Conservation (phyloP, 2,797 vertebrate species). For the Acomys russatus region DNA sequence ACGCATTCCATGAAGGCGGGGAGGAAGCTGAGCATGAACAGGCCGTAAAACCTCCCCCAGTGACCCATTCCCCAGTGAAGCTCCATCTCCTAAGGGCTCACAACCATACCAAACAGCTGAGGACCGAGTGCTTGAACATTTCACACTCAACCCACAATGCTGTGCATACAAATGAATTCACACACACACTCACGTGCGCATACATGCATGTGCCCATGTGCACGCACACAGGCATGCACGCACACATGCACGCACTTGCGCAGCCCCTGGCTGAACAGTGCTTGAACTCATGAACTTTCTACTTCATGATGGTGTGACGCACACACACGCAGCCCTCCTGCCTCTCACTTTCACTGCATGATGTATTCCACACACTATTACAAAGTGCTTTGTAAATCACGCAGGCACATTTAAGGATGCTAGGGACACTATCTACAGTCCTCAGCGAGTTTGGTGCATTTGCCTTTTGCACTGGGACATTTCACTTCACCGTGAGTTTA, state of each 20-base stretch:
- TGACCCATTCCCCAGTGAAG: neutral
- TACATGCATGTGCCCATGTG: neutral
- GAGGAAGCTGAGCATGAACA: neutral
- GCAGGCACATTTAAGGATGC: neutral
- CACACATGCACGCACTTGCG: neutral
- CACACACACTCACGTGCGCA: neutral
- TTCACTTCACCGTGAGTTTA: neutral
- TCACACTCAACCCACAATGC: neutral
- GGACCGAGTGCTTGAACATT: neutral
- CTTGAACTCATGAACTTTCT: neutral
- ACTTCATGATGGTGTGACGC: neutral
- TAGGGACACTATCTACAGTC: neutral
- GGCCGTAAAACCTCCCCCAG: neutral
- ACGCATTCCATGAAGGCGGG: neutral
- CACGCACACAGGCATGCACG: neutral
- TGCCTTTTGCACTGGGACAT: neutral
- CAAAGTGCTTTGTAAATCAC: neutral
- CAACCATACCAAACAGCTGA: neutral
- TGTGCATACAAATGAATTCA: neutral
- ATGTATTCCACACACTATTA: neutral
- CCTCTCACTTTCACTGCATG: neutral
- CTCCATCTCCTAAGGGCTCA: neutral
- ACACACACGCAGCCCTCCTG: neutral
- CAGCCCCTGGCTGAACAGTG: neutral
- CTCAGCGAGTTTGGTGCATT: neutral